Conservation (phyloP, 1,140 invertebrate genomes). For the Cydia strobilella region DNA sequence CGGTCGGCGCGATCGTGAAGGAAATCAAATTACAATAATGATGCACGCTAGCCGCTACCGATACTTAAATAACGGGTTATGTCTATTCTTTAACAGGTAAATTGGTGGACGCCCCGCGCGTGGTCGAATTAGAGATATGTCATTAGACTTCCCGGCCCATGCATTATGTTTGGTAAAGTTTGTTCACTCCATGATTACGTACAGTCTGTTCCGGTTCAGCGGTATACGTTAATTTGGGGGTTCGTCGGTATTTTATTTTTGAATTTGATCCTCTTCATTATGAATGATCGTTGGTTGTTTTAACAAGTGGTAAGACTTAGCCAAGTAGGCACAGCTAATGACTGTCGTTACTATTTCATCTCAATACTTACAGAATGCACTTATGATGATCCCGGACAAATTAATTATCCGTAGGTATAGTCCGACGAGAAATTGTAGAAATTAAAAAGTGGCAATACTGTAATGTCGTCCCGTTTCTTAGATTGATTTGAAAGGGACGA, state of each 20-base stretch:
- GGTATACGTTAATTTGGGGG: slow-evolving; percentile 36
- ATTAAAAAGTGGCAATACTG: too few relatives aligned
- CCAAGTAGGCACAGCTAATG: too few relatives aligned
- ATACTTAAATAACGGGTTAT: slow-evolving; percentile 72
- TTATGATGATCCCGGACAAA: too few relatives aligned
- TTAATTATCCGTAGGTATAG: too few relatives aligned
- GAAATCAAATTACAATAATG: slow-evolving; percentile 76
- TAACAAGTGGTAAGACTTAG: background rate
- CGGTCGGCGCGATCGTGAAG: slow-evolving; percentile 59
- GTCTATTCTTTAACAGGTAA: slow-evolving; percentile 72
- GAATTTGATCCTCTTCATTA: slow-evolving; percentile 2
- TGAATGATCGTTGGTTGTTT: background rate
- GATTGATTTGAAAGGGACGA: too few relatives aligned
- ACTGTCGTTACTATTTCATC: too few relatives aligned
- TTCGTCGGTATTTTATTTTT: slow-evolving; percentile 38
- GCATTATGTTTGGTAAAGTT: slow-evolving; percentile 56
- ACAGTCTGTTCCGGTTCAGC: slow-evolving; percentile 40
- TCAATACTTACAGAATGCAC: too few relatives aligned
- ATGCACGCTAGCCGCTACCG: slow-evolving; percentile 71
- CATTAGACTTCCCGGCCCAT: slow-evolving; percentile 43
- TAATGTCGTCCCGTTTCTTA: too few relatives aligned
- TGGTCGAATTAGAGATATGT: slow-evolving; percentile 51
- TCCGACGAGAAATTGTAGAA: too few relatives aligned
- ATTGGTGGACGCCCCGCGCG: slow-evolving; percentile 37
- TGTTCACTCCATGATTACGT: slow-evolving; percentile 53